These are phyloP conservation scores for Brachionus calyciflorus DNA, from an alignment of 1,140 invertebrate genomes.

Conservation along the genomic window DNA sequence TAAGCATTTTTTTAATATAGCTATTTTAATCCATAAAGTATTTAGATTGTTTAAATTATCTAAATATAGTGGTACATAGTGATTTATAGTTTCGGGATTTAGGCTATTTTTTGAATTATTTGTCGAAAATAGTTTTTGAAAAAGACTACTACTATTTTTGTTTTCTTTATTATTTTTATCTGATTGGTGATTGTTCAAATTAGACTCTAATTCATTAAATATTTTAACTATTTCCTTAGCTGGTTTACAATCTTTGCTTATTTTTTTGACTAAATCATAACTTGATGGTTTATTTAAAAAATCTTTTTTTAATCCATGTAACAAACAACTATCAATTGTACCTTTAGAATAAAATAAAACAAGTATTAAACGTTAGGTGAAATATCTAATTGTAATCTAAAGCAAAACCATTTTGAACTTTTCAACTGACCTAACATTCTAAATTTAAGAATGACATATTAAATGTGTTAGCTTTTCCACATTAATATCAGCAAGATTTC, in stretches of 20 bases:
- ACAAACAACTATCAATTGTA: constrained; percentile 81
- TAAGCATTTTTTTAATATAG: constrained; percentile 79
- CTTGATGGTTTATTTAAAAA: constrained; percentile 77
- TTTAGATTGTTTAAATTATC: neutral
- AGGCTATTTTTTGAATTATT: neutral
- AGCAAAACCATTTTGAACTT: too few relatives aligned
- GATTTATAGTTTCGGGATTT: constrained; percentile 22
- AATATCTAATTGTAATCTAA: too few relatives aligned
- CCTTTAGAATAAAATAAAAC: neutral
- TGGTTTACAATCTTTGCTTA: constrained; percentile 73
- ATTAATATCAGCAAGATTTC: too few relatives aligned
- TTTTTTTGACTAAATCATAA: constrained; percentile 82
- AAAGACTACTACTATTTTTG: neutral
- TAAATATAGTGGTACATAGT: constrained; percentile 28
- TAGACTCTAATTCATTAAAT: constrained; percentile 61
- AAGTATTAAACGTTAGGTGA: too few relatives aligned
- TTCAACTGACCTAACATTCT: too few relatives aligned
- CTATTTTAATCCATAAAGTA: constrained; percentile 77
- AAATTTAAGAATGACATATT: too few relatives aligned
- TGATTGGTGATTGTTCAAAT: neutral
- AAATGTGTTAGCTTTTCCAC: too few relatives aligned
- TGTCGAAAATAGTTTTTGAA: neutral
- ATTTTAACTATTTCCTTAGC: constrained; percentile 73
- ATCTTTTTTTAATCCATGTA: constrained; percentile 74
- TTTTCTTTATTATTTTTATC: neutral